Conservation (phyloP, 2,888 invertebrate genomes). For the Phengaris arion region DNA sequence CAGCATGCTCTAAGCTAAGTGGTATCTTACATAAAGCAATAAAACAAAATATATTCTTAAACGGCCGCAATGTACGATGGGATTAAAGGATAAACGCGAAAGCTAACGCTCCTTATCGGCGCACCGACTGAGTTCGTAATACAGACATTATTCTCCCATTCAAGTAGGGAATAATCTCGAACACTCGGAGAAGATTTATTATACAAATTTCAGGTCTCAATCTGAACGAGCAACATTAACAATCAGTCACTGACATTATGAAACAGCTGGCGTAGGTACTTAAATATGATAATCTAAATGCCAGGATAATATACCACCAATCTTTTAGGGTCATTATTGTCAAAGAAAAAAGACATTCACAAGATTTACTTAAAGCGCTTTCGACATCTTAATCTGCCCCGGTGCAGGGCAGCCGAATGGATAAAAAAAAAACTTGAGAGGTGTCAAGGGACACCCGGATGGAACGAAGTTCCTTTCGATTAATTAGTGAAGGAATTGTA, state of each 20-base stretch:
- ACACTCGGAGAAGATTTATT: conserved; percentile 14
- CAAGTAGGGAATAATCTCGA: conserved; percentile 18
- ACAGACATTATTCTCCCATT: conserved; percentile 25
- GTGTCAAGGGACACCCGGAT: too few species aligned
- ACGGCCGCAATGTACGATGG: not conserved
- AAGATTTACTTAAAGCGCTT: too few species aligned
- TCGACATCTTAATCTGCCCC: too few species aligned
- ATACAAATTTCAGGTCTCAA: not conserved
- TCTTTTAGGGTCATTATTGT: too few species aligned
- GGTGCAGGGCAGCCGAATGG: too few species aligned
- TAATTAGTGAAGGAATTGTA: too few species aligned
- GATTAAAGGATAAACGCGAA: conserved; percentile 22
- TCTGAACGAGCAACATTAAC: not conserved
- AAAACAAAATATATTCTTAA: conserved; percentile 17
- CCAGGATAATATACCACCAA: not conserved
- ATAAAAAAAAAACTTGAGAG: too few species aligned
- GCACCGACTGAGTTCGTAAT: not conserved
- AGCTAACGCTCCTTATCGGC: conserved; percentile 26
- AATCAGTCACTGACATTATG: conserved; percentile 1
- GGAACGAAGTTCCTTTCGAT: too few species aligned
- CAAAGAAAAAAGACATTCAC: too few species aligned
- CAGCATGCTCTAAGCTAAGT: not conserved
- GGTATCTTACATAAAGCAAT: not conserved
- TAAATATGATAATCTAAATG: not conserved
- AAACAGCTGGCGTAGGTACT: not conserved